Evolutionary conservation across 2,888 invertebrate species (phyloP).

Genomic region (Drosophila kambysellisi): DNA sequence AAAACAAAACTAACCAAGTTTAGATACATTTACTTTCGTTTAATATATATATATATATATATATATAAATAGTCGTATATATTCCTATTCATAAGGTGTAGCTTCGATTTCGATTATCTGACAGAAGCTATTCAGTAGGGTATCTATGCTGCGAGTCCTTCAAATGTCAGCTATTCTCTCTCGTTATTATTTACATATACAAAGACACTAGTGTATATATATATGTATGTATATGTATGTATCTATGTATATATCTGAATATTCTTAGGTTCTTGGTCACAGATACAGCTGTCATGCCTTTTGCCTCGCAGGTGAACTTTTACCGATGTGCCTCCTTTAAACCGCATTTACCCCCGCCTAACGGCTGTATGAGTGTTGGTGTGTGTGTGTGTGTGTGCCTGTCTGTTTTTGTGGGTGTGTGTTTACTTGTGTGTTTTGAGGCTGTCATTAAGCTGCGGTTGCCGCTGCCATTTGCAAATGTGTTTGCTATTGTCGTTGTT

Average conservation of each 20-base stretch:
- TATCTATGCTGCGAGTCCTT: not conserved
- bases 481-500: slow-evolving; percentile 69
- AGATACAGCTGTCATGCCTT: slow-evolving; percentile 62
- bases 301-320: slow-evolving; percentile 72
- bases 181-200: slow-evolving; percentile 60
- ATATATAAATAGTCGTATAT: too few relatives aligned
- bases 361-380: not conserved
- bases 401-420: not conserved
- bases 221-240: not conserved
- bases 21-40: too few relatives aligned
- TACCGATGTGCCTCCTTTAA: slow-evolving; percentile 29
- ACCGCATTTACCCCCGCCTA: slow-evolving; percentile 8
- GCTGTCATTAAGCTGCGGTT: slow-evolving; percentile 78
- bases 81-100: not conserved
- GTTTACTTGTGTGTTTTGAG: slow-evolving; percentile 42
- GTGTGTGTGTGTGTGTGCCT: not conserved
- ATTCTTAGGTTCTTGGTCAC: slow-evolving; percentile 14
- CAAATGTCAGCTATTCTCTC: not conserved
- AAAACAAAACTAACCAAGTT: too few relatives aligned
- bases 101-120: not conserved
- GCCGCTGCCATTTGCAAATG: slow-evolving; percentile 78
- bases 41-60: not conserved
- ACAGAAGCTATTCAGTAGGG: slow-evolving; percentile 1
- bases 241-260: not conserved
- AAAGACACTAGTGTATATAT: slow-evolving; percentile 15